phyloP scores from a whole-genome alignment of 2,797 vertebrate genomes.

The Hippoglossus hippoglossus region DNA sequence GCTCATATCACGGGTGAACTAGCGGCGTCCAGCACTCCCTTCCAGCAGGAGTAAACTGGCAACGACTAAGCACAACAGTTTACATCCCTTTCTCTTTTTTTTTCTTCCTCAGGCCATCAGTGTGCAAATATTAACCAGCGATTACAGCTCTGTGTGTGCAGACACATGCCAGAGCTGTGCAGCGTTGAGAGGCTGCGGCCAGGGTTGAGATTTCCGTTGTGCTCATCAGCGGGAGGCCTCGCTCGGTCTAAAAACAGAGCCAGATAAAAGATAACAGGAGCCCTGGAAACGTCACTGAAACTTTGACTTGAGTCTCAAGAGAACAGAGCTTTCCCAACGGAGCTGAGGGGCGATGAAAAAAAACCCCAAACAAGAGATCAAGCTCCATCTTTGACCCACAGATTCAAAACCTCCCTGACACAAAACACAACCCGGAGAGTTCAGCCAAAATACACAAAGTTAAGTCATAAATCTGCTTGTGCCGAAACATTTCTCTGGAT shows the following conservation, averaged over 20 bases:
- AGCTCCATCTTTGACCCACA: conserved; percentile 56
- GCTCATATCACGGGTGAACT: conserved; percentile 40
- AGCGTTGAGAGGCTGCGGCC: conserved; percentile 31
- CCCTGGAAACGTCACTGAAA: conserved; percentile 58
- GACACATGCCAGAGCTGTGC: conserved; percentile 56
- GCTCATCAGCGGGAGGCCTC: conserved; percentile 24
- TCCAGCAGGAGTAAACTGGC: conserved; percentile 38
- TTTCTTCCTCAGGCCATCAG: conserved; percentile 56
- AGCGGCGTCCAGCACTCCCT: conserved; percentile 29
- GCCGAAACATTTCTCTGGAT: conserved; percentile 40
- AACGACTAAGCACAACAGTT: conserved; percentile 20
- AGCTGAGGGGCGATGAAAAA: conserved; percentile 50
- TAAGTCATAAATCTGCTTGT: conserved; percentile 48
- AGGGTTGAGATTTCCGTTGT: conserved; percentile 32
- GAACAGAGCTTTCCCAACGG: conserved; percentile 38
- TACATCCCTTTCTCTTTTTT: conserved; percentile 37
- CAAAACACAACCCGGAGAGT: conserved; percentile 54
- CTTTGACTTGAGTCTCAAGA: conserved; percentile 55
- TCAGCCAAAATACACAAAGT: conserved; percentile 58
- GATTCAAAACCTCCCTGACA: conserved; percentile 37
- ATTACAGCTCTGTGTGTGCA: conserved; percentile 38
- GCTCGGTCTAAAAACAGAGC: conserved; percentile 63
- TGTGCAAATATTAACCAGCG: conserved; percentile 59
- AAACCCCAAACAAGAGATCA: conserved; percentile 15
- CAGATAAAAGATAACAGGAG: conserved; percentile 67